Base-by-base conservation (phyloP, 2,888 invertebrate genomes). In the Myopa testacea region DNA sequence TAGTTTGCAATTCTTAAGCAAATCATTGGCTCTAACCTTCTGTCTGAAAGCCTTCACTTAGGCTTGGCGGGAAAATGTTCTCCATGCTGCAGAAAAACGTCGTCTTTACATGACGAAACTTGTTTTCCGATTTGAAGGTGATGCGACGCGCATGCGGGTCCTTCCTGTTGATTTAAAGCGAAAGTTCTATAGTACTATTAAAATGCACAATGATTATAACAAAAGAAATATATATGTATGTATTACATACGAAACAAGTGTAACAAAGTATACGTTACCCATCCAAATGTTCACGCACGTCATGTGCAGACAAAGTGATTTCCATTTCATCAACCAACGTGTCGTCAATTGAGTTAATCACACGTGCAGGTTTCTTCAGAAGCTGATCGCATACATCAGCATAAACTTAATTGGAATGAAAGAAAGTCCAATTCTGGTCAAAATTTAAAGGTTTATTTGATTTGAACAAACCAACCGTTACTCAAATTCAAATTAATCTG, bases 401-500 rank as follows among this genome's bases (percentile, higher is more conserved):
- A 19, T 86, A 86, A 34, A 88, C 88, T 88, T 12, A 50, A 67
- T 63, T 63, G 37, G 12, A 34, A 63, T 4, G 19, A 16, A 37
- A 52, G 26, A 26, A 65, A 69, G 60, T 69, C 60, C 26, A 58
- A 67, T 67, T 63, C 8, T 50, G 1, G 67, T 50, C 19, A 12
- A 12, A 26, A 34, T 7, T 26, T 10, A 45, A 37, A 65, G 34
- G 37, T 69, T 63, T 69, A 65, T 63, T 55, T 16, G 7, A 60
- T 12, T 14, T 12, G 60, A n/a, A 65, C 50, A 38, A 10, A 37
- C 78, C 78, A 75, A 88, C 89, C 85, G 79, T 84, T 87, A 55
- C 85, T 85, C 55, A 89, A 80, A 83, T 88, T 88, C 38, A 89
- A 82, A 81, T 89, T 83, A 1, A 85, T 84, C 75, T 89, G 88